phyloP scores from a whole-genome alignment of 2,113 vertebrate genomes.

The Capra hircus region DNA sequence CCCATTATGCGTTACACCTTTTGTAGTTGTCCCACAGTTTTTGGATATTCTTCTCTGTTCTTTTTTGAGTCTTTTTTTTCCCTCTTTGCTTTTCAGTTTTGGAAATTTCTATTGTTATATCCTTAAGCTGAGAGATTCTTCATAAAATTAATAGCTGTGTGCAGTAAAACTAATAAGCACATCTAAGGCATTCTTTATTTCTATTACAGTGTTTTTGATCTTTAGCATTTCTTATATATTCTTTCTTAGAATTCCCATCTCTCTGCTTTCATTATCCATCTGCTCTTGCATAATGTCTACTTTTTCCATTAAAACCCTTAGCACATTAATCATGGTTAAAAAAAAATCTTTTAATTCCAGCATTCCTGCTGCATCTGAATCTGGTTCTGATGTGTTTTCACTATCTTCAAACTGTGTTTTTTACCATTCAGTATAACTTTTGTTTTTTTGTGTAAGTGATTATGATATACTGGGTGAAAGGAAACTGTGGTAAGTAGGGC shows the following conservation, averaged over 20 bases:
- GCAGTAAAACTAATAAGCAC: not conserved
- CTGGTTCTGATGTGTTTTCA: not conserved
- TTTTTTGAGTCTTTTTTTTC: not conserved
- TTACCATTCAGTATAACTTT: not conserved
- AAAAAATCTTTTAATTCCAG: not conserved
- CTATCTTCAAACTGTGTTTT: not conserved
- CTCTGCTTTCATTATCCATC: not conserved
- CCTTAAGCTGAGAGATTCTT: not conserved
- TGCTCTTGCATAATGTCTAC: not conserved
- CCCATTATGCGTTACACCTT: not conserved
- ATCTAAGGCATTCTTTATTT: not conserved
- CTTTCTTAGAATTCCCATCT: not conserved
- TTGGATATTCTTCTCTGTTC: not conserved
- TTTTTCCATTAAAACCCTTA: not conserved
- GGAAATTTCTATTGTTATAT: not conserved
- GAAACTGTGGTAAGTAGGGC: not conserved
- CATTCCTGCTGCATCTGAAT: not conserved
- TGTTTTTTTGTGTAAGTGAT: not conserved
- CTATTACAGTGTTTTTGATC: not conserved
- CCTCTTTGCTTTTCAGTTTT: not conserved
- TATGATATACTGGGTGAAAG: not conserved
- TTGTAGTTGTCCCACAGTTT: not conserved
- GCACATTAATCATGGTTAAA: not conserved
- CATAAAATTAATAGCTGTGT: not conserved
- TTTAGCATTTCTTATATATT: not conserved